These are phyloP conservation scores for Pipistrellus nathusii DNA, from an alignment of 2,797 vertebrate genomes.

Conservation along the genomic window DNA sequence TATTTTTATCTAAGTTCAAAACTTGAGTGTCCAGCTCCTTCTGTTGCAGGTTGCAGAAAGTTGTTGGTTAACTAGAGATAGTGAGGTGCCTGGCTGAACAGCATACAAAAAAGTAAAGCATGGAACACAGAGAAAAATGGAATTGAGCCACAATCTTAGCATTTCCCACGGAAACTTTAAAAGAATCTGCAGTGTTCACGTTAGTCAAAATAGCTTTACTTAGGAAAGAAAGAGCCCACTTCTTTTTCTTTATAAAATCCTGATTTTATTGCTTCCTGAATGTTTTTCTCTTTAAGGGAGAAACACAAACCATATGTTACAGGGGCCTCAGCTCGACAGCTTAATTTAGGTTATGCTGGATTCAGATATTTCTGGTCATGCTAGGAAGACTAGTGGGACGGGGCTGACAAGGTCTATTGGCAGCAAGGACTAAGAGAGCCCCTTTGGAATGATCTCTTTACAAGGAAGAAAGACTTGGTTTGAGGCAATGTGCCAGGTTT, in stretches of 20 bases:
- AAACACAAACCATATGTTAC: conserved; percentile 65
- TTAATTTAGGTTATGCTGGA: conserved; percentile 49
- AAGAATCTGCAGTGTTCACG: conserved; percentile 64
- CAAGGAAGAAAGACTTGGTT: not conserved
- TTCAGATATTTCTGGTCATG: not conserved
- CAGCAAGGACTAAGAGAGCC: not conserved
- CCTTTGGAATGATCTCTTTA: not conserved
- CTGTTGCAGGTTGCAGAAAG: not conserved
- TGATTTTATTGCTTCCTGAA: conserved; percentile 75
- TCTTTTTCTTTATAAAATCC: conserved; percentile 72
- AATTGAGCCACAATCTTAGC: conserved; percentile 63
- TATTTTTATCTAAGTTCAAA: conserved; percentile 45
- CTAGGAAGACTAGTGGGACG: not conserved
- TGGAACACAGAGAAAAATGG: conserved; percentile 40
- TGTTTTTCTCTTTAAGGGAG: conserved; percentile 60
- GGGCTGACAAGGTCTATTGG: not conserved
- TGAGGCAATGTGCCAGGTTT: not conserved
- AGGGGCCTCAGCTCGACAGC: conserved; percentile 28
- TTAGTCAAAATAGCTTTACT: conserved; percentile 74
- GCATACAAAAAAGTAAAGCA: not conserved
- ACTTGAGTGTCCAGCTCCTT: not conserved
- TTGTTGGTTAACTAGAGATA: not conserved
- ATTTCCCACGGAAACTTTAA: conserved; percentile 68
- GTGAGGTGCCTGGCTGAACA: not conserved
- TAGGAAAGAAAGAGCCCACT: conserved; percentile 58